Percentiles rank a stretch among this genome's conserved stretches.
Evolutionary conservation across 2,888 invertebrate species (phyloP).

Genomic region (Antheraea assamensis): DNA sequence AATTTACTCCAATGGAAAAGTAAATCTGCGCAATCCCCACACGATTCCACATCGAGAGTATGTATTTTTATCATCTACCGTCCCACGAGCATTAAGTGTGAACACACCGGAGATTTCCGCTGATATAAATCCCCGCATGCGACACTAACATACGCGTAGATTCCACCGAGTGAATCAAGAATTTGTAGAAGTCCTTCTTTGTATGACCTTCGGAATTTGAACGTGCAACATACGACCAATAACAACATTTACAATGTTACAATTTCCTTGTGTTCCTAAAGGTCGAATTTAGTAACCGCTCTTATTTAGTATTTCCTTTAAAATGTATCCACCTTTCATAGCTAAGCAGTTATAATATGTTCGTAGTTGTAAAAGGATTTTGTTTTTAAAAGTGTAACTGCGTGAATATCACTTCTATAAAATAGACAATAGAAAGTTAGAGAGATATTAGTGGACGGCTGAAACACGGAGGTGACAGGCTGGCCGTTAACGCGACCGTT

Average conservation of each 20-base stretch:
- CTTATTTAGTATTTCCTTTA: not conserved
- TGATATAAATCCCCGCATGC: constrained; percentile 73
- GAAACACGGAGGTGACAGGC: constrained; percentile 74
- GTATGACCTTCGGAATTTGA: constrained; percentile 63
- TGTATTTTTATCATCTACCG: constrained; percentile 62
- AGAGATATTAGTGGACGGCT: constrained; percentile 55
- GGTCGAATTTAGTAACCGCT: not conserved
- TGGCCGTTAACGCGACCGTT: constrained; percentile 74
- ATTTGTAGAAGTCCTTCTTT: constrained; percentile 67
- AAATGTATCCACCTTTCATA: not conserved
- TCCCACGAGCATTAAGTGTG: constrained; percentile 64
- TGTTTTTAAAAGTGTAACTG: not conserved
- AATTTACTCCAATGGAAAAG: constrained; percentile 32
- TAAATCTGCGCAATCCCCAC: constrained; percentile 58
- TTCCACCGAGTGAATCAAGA: constrained; percentile 61
- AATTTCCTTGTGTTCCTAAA: not conserved
- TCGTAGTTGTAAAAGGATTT: not conserved
- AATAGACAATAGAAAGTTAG: constrained; percentile 48
- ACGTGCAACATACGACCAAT: constrained; percentile 56
- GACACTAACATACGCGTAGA: constrained; percentile 63
- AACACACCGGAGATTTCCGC: constrained; percentile 70
- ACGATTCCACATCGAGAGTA: constrained; percentile 50
- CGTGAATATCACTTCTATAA: constrained; percentile 47
- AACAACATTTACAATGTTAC: constrained; percentile 24
- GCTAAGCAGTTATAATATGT: not conserved